Percentiles rank a stretch among this genome's conserved stretches.
phyloP scores from a whole-genome alignment of 2,113 vertebrate genomes.

The Crotalus tigris region DNA sequence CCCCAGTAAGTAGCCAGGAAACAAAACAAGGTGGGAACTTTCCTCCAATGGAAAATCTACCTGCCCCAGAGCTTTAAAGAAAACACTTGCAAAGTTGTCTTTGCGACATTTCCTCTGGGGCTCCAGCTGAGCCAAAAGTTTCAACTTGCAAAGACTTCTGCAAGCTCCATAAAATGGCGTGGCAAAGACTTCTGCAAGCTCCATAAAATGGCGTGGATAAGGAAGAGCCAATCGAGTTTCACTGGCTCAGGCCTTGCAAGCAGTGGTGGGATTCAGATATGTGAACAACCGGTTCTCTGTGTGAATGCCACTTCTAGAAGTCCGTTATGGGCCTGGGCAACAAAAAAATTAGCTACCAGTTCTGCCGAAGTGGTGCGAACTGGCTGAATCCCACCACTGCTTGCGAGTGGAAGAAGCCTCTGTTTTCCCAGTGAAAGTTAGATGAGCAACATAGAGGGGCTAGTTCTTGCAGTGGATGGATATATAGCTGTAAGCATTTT shows the following conservation, averaged over 20 bases:
- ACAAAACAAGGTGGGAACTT: not conserved
- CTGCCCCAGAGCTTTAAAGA: not conserved
- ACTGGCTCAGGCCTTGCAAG: not conserved
- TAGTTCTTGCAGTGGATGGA: not conserved
- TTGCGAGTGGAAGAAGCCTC: not conserved
- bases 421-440: not conserved
- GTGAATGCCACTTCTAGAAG: too few species aligned
- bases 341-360: too few species aligned
- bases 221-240: not conserved
- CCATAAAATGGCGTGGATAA: not conserved
- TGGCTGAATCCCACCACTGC: too few species aligned
- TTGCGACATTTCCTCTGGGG: not conserved
- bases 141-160: not conserved
- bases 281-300: too few species aligned
- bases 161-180: not conserved
- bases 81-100: not conserved
- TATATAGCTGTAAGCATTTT: not conserved
- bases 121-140: not conserved
- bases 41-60: not conserved
- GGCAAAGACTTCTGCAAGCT: not conserved
- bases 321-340: too few species aligned
- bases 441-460: not conserved
- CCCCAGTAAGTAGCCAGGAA: not conserved
- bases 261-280: too few species aligned
- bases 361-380: too few species aligned